Evolutionary conservation across 2,888 invertebrate genomes (phyloP).

Genomic region (Eucriotettix oculatus): DNA sequence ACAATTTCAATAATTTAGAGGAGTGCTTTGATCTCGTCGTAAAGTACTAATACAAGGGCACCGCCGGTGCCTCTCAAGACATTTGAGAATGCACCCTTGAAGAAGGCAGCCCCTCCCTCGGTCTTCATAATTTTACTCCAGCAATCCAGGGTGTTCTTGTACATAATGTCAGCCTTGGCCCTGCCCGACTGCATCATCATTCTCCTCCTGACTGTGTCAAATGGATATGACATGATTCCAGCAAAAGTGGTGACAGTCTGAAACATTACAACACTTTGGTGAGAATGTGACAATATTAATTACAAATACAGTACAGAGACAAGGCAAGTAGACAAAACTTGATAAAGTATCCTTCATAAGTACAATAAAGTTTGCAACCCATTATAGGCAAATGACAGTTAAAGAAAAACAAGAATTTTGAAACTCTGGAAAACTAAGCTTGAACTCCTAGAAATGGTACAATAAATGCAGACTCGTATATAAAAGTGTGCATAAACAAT

Average conservation of each 20-base stretch:
- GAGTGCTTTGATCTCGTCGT: slow-evolving; percentile 69
- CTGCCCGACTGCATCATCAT: slow-evolving; percentile 99
- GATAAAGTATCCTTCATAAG: too few species aligned
- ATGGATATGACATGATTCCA: slow-evolving; percentile 5
- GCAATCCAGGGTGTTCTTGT: slow-evolving; percentile 86
- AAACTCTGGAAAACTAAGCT: too few species aligned
- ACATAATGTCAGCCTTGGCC: slow-evolving; percentile 60
- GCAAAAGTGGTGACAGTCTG: slow-evolving; percentile 4
- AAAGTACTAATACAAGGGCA: slow-evolving; percentile 81
- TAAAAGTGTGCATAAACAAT: too few species aligned
- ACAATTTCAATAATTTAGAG: slow-evolving; percentile 13
- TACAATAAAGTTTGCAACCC: too few species aligned
- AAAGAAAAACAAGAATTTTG: too few species aligned
- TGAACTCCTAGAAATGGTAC: too few species aligned
- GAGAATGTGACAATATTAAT: too few species aligned
- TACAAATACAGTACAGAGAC: too few species aligned
- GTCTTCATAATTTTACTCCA: slow-evolving; percentile 68
- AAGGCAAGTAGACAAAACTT: too few species aligned
- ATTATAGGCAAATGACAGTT: too few species aligned
- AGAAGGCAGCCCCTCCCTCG: slow-evolving; percentile 76
- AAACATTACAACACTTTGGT: not conserved
- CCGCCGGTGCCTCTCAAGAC: slow-evolving; percentile 86
- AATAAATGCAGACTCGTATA: too few species aligned
- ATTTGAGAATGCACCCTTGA: slow-evolving; percentile 93
- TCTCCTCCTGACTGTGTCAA: slow-evolving; percentile 46